Evolutionary conservation across 2,797 vertebrate species (phyloP).

Genomic region (Stomatorhinus walkeri): DNA sequence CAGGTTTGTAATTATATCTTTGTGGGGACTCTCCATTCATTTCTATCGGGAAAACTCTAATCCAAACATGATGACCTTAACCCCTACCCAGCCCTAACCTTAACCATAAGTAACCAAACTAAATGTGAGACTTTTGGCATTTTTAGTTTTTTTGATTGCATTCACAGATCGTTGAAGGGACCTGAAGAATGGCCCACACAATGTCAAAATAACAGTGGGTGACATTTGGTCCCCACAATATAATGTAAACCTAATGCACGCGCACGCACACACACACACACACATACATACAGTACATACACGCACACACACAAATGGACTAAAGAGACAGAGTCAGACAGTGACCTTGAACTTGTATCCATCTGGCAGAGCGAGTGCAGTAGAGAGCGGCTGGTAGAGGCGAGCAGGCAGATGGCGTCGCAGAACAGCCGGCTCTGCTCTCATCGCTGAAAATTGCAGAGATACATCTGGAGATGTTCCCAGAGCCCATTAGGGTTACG

Average conservation of each 20-base stretch:
- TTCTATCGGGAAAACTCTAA: background rate
- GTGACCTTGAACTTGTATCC: constrained; percentile 46
- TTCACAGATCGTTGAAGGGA: background rate
- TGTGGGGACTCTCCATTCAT: background rate
- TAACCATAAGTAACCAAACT: background rate
- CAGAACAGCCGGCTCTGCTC: background rate
- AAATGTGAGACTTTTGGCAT: background rate
- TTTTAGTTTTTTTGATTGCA: background rate
- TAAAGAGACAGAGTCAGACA: constrained; percentile 35
- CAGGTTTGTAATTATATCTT: background rate
- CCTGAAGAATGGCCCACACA: background rate
- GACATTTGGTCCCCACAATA: background rate
- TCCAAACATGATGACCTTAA: background rate
- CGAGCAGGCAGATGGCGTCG: background rate
- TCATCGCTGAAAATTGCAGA: background rate
- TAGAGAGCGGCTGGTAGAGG: constrained; percentile 29
- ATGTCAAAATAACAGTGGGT: background rate
- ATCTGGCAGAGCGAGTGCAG: constrained; percentile 32
- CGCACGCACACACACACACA: background rate
- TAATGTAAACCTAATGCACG: background rate
- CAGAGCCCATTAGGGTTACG: background rate
- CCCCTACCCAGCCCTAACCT: background rate
- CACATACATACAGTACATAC: background rate
- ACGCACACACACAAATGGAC: background rate
- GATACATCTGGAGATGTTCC: background rate